phyloP scores from a whole-genome alignment of 1,140 invertebrate genomes.

The Potamilus streckersoni region DNA sequence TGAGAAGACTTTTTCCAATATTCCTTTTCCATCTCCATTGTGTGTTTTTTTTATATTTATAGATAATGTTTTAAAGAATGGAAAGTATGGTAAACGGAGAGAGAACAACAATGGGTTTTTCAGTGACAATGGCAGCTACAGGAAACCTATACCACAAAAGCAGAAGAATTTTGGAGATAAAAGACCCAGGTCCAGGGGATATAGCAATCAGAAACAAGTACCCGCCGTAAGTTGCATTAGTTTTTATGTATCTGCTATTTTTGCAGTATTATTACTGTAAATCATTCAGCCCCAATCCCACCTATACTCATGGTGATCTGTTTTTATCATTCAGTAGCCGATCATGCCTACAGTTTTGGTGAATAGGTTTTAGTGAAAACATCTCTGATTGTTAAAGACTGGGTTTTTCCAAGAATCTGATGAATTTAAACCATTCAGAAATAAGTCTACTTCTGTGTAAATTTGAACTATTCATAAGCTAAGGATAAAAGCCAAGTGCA shows the following conservation, averaged over 20 bases:
- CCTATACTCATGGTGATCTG: background rate
- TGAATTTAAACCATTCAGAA: too few relatives aligned
- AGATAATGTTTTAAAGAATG: conserved; percentile 75
- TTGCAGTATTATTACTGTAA: conserved; percentile 9
- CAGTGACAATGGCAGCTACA: conserved; percentile 25
- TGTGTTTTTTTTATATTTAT: conserved; percentile 30
- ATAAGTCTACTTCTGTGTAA: too few relatives aligned
- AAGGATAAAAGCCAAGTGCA: too few relatives aligned
- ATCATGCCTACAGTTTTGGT: background rate
- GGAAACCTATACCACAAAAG: conserved; percentile 74
- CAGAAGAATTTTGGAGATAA: conserved; percentile 75
- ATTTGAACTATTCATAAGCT: too few relatives aligned
- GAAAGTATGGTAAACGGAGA: conserved; percentile 71
- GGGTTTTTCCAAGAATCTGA: too few relatives aligned
- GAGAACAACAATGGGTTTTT: conserved; percentile 24
- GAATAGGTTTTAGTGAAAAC: background rate
- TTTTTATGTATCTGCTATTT: conserved; percentile 12
- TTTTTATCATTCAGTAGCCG: background rate
- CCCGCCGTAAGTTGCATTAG: conserved; percentile 53
- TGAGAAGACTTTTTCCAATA: background rate
- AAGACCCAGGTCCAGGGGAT: conserved; percentile 76
- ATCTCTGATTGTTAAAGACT: too few relatives aligned
- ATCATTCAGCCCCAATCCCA: background rate
- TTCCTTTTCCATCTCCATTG: background rate
- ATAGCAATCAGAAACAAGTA: conserved; percentile 62